Evolutionary conservation across 2,888 invertebrate species (phyloP), one percentile per base, ranked within the genome.

Genomic region (Agrenia bidenticulata): DNA sequence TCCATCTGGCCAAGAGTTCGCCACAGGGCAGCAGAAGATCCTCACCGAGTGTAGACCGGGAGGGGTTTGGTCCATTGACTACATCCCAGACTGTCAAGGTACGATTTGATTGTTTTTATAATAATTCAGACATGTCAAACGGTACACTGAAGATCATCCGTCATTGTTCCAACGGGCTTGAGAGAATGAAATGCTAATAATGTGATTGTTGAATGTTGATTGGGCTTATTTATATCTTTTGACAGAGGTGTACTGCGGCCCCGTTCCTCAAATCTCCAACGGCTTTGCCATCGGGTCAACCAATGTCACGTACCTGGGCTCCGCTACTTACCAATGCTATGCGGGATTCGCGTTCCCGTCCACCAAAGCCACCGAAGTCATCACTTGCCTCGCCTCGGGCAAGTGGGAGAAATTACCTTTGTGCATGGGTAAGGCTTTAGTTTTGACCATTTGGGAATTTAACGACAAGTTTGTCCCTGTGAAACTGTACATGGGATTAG

Each of bases 211-310:
- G n/a, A n/a, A n/a, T 39, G 15, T 39, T 39, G 39, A 39, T 39
- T 39, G 39, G 9, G 9, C 39, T 39, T 9, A 39, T 39, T 9
- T 11, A 39, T 39, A 15, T 11, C 39, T 39, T 66, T 63, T 61
- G 56, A 49, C 83, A 88, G 88, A 87, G 85, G 93, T 93, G 23
- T 97, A 96, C 80, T 97, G 97, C 80, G 95, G 95, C 62, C 95
- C 96, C 24, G 96, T 97, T 55, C 96, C 96, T 62, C 97, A 97
- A 84, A 97, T 97, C 72, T 93, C 94, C 78, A 97, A 96, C 80
- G 96, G 96, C 55, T 96, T 95, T 81, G 95, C 95, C 1, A 94
- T 94, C 79, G 93, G 92, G 55, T 94, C 96, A 0, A 90, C 94
- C 2, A 96, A 96, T 80, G 96, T 97, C 7, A 96, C 95, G 0